Evolutionary conservation across 53 echinoderm and acorn worm species (phyloP), one percentile per base, ranked within the genome.

Genomic region (Patiria pectinifera): DNA sequence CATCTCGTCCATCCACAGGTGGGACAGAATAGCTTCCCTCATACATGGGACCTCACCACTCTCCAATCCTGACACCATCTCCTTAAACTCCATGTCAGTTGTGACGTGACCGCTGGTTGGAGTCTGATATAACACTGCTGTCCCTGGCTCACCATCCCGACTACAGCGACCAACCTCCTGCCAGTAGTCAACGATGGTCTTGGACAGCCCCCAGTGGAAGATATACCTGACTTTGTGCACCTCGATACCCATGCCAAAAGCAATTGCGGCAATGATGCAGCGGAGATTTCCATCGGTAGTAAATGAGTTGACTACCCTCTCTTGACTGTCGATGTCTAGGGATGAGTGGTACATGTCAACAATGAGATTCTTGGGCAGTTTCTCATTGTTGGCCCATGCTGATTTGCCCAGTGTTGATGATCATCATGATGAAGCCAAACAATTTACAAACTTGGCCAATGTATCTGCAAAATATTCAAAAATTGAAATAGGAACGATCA

Each of bases 281-380:
- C 81, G 81, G 16, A 80, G 81, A 13, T 11, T n/a, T 47, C 81
- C 81, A 48, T 80, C 48, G 7, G 81, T 15, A 47, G 81, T 80
- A 15, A 80, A 80, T 11, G 81, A 48, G 14, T 80, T 18, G 0
- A 80, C 81, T 4, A 80, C 81, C 14, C 81, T 80, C 81, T 80
- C 81, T 15, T 80, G 81, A 47, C 81, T 80, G 14, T 8, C 14
- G 48, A 80, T 7, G 16, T 80, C 81, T 14, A 48, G 48, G 7
- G 81, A 80, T 12, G 81, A 80, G 48, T 80, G 81, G 48, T 80
- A 80, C 81, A 80, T 80, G 14, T 80, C 81, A 13, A 80, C n/a
- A 35, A 35, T 35, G 35, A 35, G 35, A 35, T 35, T 35, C 35
- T 35, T 35, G 0, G 35, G 35, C 35, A 35, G 35, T 35, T 35